Conservation (phyloP, 1,140 invertebrate species). For the Tetramorium parvispinum region DNA sequence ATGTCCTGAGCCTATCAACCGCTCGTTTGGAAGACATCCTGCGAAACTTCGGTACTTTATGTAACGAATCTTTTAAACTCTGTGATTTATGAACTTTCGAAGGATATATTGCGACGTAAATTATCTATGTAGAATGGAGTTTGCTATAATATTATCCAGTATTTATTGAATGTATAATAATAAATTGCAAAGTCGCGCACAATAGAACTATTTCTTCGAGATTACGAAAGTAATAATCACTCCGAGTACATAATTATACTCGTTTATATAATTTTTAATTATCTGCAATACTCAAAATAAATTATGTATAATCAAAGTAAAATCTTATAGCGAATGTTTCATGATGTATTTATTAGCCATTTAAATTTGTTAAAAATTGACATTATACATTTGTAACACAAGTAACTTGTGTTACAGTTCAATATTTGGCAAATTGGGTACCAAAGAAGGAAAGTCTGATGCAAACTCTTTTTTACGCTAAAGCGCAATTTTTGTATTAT, state of each 20-base stretch:
- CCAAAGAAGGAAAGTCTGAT: constrained; percentile 21
- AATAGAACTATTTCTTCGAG: not conserved
- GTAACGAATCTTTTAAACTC: constrained; percentile 4
- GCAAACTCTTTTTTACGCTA: not conserved
- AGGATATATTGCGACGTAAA: not conserved
- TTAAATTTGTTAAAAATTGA: constrained; percentile 28
- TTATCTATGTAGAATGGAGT: constrained; percentile 1
- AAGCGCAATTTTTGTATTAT: not conserved
- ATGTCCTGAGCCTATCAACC: not conserved
- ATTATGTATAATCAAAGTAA: constrained; percentile 1
- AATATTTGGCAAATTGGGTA: not conserved
- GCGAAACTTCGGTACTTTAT: constrained; percentile 13
- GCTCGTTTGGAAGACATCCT: not conserved
- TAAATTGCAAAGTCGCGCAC: not conserved
- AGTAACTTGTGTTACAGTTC: not conserved
- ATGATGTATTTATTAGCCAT: constrained; percentile 12
- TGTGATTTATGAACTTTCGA: constrained; percentile 14
- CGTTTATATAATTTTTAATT: constrained; percentile 21
- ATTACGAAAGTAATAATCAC: constrained; percentile 14
- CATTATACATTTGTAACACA: not conserved
- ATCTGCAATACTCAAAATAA: constrained; percentile 4
- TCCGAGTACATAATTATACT: not conserved
- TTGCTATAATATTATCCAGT: constrained; percentile 6
- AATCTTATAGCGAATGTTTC: not conserved
- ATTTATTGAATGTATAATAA: constrained; percentile 23